Evolutionary conservation across 2,888 invertebrate species (phyloP).

Genomic region (Elmis aenea): DNA sequence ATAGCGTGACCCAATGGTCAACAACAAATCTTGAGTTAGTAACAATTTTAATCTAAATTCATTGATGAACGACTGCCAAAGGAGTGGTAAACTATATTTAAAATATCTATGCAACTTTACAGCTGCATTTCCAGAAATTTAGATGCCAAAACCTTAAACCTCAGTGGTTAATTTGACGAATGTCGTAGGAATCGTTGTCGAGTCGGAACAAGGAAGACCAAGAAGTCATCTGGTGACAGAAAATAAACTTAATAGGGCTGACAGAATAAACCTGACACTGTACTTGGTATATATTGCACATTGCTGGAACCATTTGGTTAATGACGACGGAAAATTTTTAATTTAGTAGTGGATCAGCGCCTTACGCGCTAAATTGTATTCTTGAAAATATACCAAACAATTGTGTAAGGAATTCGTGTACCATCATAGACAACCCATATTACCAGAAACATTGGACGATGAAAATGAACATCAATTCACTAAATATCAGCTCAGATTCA

Average conservation of each 20-base stretch:
- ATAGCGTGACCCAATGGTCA: neutral
- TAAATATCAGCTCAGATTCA: too few species aligned
- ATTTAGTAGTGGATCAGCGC: too few species aligned
- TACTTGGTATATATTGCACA: constrained; percentile 22
- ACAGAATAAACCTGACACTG: constrained; percentile 11
- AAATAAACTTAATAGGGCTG: constrained; percentile 44
- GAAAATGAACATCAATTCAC: too few species aligned
- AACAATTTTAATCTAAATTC: constrained; percentile 44
- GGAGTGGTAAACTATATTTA: constrained; percentile 45
- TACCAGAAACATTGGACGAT: too few species aligned
- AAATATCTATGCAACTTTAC: constrained; percentile 42
- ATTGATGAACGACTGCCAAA: constrained; percentile 45
- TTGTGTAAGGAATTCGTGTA: too few species aligned
- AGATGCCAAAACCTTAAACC: constrained; percentile 41
- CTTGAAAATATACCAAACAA: too few species aligned
- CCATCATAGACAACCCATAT: too few species aligned
- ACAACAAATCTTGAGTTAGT: constrained; percentile 22
- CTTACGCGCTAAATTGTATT: too few species aligned
- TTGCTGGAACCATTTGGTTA: constrained; percentile 20
- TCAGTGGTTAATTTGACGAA: constrained; percentile 39
- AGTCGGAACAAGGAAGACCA: constrained; percentile 46
- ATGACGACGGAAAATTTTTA: too few species aligned
- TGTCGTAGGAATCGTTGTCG: constrained; percentile 44
- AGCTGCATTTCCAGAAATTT: constrained; percentile 47
- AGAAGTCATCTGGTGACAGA: constrained; percentile 46